phyloP scores from a whole-genome alignment of 2,888 invertebrate species.

The Melanchra persicariae region DNA sequence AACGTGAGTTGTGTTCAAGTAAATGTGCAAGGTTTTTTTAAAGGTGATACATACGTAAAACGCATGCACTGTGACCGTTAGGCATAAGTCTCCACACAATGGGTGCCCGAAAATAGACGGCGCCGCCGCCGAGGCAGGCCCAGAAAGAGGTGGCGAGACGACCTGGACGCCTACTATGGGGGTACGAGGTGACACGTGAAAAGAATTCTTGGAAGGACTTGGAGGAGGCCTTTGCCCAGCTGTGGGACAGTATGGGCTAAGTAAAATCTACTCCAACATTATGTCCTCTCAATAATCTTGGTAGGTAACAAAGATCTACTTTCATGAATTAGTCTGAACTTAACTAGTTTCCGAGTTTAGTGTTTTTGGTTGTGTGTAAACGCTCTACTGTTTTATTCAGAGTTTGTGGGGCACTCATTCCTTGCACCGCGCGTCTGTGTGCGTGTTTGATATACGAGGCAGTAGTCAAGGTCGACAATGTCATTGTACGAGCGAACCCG shows the following conservation, averaged over 20 bases:
- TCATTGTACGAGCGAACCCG: constrained; percentile 88
- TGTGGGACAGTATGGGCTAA: too few relatives aligned
- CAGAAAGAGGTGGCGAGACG: too few relatives aligned
- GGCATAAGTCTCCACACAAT: too few relatives aligned
- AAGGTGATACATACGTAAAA: too few relatives aligned
- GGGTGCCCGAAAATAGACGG: too few relatives aligned
- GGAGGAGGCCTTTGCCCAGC: too few relatives aligned
- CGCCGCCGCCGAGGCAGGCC: too few relatives aligned
- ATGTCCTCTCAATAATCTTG: background rate
- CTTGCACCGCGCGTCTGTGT: constrained; percentile 68
- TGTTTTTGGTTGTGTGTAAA: constrained; percentile 23
- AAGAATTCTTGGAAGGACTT: too few relatives aligned
- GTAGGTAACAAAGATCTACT: background rate
- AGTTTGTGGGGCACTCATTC: constrained; percentile 81
- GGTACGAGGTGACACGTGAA: too few relatives aligned
- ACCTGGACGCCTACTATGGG: too few relatives aligned
- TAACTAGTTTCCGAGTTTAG: background rate
- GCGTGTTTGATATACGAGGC: constrained; percentile 83
- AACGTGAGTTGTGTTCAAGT: background rate
- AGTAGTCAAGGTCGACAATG: constrained; percentile 89
- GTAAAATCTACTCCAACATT: too few relatives aligned
- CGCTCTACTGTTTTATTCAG: constrained; percentile 64
- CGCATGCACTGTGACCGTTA: too few relatives aligned
- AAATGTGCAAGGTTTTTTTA: background rate
- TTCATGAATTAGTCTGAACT: background rate